Evolutionary conservation across 2,113 vertebrate genomes (phyloP).

Genomic region (Tupaia chinensis): DNA sequence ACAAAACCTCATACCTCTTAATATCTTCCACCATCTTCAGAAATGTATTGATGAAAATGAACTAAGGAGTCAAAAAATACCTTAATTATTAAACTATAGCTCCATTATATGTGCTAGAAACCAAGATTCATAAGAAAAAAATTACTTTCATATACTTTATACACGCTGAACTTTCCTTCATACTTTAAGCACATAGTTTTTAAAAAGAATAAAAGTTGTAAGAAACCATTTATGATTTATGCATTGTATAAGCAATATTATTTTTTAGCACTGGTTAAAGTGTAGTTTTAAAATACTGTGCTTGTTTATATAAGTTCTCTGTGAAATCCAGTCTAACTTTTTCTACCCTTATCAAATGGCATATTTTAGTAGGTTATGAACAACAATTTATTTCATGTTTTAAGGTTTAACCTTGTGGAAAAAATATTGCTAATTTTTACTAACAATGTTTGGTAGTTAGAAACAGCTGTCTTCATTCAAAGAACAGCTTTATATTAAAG

Average conservation of each 20-base stretch:
- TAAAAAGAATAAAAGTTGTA: not conserved
- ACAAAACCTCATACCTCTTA: not conserved
- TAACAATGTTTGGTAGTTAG: not conserved
- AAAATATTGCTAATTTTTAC: conserved; percentile 49
- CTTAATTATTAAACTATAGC: conserved; percentile 20
- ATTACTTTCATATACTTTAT: not conserved
- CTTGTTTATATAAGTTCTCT: not conserved
- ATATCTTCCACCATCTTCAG: not conserved
- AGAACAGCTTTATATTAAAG: not conserved
- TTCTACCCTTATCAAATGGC: not conserved
- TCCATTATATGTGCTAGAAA: not conserved
- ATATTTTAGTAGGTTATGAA: not conserved
- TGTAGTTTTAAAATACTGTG: conserved; percentile 20
- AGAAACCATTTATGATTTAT: not conserved
- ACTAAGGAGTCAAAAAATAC: not conserved
- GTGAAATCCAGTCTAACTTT: conserved; percentile 18
- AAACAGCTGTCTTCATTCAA: conserved; percentile 41
- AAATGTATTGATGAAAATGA: conserved; percentile 3
- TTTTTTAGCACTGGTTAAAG: not conserved
- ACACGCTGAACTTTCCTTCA: not conserved
- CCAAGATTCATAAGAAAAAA: not conserved
- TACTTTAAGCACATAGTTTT: not conserved
- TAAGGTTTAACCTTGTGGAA: conserved; percentile 29
- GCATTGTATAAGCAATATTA: not conserved
- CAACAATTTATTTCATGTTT: conserved; percentile 47